phyloP scores from a whole-genome alignment of 1,140 invertebrate genomes.

The Prorops nasuta region DNA sequence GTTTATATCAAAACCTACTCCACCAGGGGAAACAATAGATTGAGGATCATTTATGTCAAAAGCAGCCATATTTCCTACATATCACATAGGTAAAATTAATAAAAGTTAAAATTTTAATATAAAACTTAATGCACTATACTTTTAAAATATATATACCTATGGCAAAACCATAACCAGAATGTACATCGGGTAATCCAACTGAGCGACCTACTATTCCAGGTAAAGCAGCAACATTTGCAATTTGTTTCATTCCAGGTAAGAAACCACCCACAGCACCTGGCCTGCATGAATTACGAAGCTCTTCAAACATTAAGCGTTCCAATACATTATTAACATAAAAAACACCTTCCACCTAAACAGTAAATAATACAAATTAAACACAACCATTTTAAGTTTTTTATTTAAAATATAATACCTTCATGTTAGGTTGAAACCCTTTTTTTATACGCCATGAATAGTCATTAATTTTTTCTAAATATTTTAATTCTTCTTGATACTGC shows the following conservation, averaged over 20 bases:
- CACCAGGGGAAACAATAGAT: slow-evolving; percentile 96
- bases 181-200: slow-evolving; percentile 94
- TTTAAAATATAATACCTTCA: slow-evolving; percentile 73
- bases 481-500: slow-evolving; percentile 90
- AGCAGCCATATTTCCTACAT: slow-evolving; percentile 95
- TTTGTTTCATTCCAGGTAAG: slow-evolving; percentile 98
- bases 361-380: too few species aligned
- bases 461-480: slow-evolving; percentile 89
- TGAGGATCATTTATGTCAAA: slow-evolving; percentile 94
- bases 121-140: slow-evolving; percentile 62
- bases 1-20: slow-evolving; percentile 99
- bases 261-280: slow-evolving; percentile 92
- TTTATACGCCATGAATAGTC: slow-evolving; percentile 91
- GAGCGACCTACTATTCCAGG: slow-evolving; percentile 94
- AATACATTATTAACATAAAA: slow-evolving; percentile 96
- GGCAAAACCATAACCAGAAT: slow-evolving; percentile 99
- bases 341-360: slow-evolving; percentile 85
- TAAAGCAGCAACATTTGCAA: slow-evolving; percentile 97
- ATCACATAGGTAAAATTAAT: slow-evolving; percentile 65
- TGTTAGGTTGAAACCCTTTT: slow-evolving; percentile 98
- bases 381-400: too few species aligned
- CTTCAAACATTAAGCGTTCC: slow-evolving; percentile 97
- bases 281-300: slow-evolving; percentile 85
- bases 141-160: slow-evolving; percentile 66
- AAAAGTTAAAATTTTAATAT: slow-evolving; percentile 59